Evolutionary conservation across 1,140 invertebrate species (phyloP), one percentile per base, ranked within the genome.

Genomic region (Atta texana): DNA sequence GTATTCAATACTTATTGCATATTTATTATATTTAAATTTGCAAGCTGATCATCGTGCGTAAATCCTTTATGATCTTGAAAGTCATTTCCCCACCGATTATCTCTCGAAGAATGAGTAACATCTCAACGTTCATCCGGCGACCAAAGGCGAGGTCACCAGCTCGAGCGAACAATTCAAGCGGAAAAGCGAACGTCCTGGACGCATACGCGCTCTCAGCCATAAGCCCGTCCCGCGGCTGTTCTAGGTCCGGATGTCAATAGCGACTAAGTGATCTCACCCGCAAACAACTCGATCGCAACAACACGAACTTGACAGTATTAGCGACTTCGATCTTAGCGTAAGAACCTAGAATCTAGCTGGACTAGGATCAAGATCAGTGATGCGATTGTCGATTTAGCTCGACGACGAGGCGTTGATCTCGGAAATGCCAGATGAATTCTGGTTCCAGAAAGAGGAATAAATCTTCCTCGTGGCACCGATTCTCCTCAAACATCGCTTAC

Each of bases 141-240:
- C 18, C 24, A 68, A 51, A n/a, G 21, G 53, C 59, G 57, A 55
- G n/a, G 31, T 61, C 39, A 61, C 39, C 68, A 49, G 63, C 61
- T 78, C 59, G 82, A 76, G 74, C 71, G 74, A 76, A 44, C 31
- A n/a, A 85, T 44, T 78, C 59, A 78, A 75, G 82, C 72, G 31
- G 31, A 85, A 76, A 64, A 76, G 71, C 57, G 82, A 77, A 64
- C 72, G 34, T 66, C 3, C 34, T 53, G 71, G 44, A 77, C 59
- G 57, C 59, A n/a, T 61, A 59, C 59, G 59, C 28, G 49, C 34
- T 84, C 49, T 28, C 44, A 72, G 34, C 53, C 78, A 2, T 12
- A 81, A 59, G n/a, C 39, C 21, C 34, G 55, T 18, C 39, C 28
- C 49, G 76, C 18, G 16, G 7, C 53, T 81, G 51, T 28, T 71